Evolutionary conservation across 2,797 vertebrate genomes (phyloP).

Genomic region (Myotis pilosus): DNA sequence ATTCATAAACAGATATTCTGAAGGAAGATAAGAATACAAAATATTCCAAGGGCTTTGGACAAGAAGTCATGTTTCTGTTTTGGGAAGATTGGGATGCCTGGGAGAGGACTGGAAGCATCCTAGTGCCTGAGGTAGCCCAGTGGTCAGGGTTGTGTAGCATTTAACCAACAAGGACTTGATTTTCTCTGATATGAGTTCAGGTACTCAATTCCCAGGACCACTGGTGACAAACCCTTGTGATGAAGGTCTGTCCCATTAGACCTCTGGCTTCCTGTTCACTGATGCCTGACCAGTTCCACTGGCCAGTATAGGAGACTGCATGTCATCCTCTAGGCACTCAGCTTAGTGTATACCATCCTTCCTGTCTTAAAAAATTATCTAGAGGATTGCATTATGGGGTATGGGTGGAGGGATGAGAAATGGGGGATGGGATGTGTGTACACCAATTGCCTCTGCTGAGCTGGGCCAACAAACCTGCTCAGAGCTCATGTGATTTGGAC

Average conservation of each 20-base stretch:
- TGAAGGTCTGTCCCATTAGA: not conserved
- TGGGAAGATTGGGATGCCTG: not conserved
- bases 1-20: not conserved
- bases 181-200: not conserved
- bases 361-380: conserved; percentile 6
- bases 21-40: not conserved
- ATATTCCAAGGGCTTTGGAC: not conserved
- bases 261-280: not conserved
- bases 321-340: not conserved
- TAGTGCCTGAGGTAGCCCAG: not conserved
- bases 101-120: not conserved
- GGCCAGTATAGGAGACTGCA: not conserved
- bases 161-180: not conserved
- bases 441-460: not conserved
- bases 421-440: not conserved
- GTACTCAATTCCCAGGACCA: not conserved
- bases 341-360: not conserved
- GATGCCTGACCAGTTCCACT: not conserved
- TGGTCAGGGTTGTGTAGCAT: not conserved
- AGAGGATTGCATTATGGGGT: not conserved
- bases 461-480: not conserved
- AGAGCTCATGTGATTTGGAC: conserved; percentile 52
- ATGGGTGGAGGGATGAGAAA: not conserved
- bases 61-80: not conserved
- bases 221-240: not conserved